Evolutionary conservation across 2,797 vertebrate species (phyloP).

Genomic region (Acanthornis magna): DNA sequence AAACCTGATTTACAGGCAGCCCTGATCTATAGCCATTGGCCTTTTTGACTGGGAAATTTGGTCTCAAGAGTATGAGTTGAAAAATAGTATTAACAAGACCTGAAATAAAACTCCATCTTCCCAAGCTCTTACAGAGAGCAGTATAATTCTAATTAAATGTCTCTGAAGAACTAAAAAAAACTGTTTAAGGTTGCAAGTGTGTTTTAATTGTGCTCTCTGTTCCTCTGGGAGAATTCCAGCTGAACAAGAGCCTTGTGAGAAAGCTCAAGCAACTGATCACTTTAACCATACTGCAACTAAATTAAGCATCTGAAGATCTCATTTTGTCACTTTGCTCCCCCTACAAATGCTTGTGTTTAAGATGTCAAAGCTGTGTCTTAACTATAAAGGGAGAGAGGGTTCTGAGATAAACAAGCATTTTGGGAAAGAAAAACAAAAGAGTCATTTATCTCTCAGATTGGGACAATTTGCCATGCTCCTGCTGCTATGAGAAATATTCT

Average conservation of each 20-base stretch:
- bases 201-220: conserved; percentile 28
- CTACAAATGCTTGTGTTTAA: conserved; percentile 9
- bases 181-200: background rate
- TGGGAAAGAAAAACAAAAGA: conserved; percentile 36
- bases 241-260: conserved; percentile 12
- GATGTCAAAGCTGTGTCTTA: background rate
- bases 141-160: background rate
- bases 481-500: conserved; percentile 11
- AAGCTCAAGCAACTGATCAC: conserved; percentile 12
- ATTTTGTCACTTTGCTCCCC: background rate
- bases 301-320: conserved; percentile 46
- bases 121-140: background rate
- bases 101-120: background rate
- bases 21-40: background rate
- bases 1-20: background rate
- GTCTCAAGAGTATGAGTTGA: background rate
- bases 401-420: background rate
- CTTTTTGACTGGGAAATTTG: background rate
- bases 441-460: conserved; percentile 6
- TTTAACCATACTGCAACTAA: conserved; percentile 39
- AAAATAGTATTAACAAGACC: background rate
- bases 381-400: background rate
- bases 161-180: background rate
- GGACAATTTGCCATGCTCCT: conserved; percentile 19
- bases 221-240: conserved; percentile 11